Base-by-base conservation (phyloP, 2,888 invertebrate species). In the Brachypterus glaber region DNA sequence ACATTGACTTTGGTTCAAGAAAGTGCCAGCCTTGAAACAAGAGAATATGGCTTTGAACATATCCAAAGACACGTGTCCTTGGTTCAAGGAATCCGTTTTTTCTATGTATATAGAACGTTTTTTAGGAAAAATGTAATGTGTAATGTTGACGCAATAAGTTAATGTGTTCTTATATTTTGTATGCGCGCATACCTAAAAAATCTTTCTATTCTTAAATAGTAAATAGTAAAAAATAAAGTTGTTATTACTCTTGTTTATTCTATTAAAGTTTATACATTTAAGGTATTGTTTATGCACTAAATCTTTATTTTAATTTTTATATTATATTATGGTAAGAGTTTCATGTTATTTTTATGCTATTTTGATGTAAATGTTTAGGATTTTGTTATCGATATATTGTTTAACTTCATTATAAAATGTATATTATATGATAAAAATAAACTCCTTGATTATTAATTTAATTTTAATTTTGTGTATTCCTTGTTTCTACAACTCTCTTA, bases 201-300 rank as follows among this genome's bases (percentile, higher is more conserved):
- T 40, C 36, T 48, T 46, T 36, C 39, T 37, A 45, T n/a, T n/a
- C n/a, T n/a, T n/a, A n/a, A n/a, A n/a, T n/a, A n/a, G 55, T 61
- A 47, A 58, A 59, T 62, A 60, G 61, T 63, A 52, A 53, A 44
- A 52, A 50, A 53, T 58, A n/a, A n/a, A 56, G 60, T 63, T 63
- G 63, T 64, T 63, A 63, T 62, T 57, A 54, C 53, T 59, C 60
- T 60, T 64, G 60, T 63, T 63, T 64, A 62, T 63, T 62, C 59
- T 62, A 63, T 63, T 61, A 52, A 58, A 61, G 55, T 54, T 62
- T 61, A 60, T 60, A 60, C n/a, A 42, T 58, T 51, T 58, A 59
- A 55, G 57, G 58, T 59, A 57, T 57, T 56, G 53, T 58, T 58
- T 57, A 56, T 55, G 54, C 53, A 56, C 53, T 55, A 53, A 54